Evolutionary conservation across 1,140 invertebrate species (phyloP).

Genomic region (Drosophila elegans): DNA sequence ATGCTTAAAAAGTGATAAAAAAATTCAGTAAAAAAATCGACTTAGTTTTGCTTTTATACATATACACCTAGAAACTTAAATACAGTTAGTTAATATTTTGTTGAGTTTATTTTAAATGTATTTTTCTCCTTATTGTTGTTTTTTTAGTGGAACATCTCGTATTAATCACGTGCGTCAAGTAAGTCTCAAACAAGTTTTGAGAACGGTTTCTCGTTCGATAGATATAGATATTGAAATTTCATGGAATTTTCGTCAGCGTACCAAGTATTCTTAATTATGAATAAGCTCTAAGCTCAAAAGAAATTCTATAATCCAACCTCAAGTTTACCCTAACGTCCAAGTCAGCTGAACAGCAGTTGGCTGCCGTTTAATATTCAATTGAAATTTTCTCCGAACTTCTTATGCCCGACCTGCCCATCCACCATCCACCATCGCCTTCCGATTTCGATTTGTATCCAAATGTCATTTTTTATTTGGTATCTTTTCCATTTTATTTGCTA

Average conservation of each 20-base stretch:
- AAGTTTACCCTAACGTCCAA: slow-evolving; percentile 10
- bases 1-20: too few species aligned
- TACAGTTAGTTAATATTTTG: too few species aligned
- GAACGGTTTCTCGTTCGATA: background rate
- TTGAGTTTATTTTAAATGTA: too few species aligned
- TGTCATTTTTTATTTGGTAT: slow-evolving; percentile 84
- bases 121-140: too few species aligned
- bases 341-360: slow-evolving; percentile 64
- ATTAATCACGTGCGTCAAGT: too few species aligned
- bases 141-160: too few species aligned
- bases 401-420: background rate
- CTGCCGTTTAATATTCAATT: slow-evolving; percentile 83
- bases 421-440: slow-evolving; percentile 24
- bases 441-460: slow-evolving; percentile 81
- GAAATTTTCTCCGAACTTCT: slow-evolving; percentile 36
- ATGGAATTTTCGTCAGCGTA: background rate
- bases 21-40: too few species aligned
- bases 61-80: too few species aligned
- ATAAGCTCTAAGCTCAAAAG: slow-evolving; percentile 5
- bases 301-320: slow-evolving; percentile 6
- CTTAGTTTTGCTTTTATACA: too few species aligned
- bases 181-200: background rate
- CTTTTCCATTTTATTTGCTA: slow-evolving; percentile 81
- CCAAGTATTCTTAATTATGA: slow-evolving; percentile 6
- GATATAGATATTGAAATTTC: too few species aligned